phyloP scores from a whole-genome alignment of 2,888 invertebrate genomes.

The Gisinianus flammeolus region DNA sequence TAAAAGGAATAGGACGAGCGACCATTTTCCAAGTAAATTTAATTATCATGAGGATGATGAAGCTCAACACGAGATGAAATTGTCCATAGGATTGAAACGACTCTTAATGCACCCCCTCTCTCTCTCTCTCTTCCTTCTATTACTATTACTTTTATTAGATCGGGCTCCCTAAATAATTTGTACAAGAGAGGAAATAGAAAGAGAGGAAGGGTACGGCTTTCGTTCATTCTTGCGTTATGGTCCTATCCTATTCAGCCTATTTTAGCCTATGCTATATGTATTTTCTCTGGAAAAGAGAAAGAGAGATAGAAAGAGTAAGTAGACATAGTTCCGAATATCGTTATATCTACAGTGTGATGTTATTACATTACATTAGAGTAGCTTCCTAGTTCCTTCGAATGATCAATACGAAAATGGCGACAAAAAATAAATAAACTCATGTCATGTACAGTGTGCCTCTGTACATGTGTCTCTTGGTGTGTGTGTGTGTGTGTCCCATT shows the following conservation, averaged over 20 bases:
- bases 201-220: slow-evolving; percentile 1
- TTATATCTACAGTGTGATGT: not conserved
- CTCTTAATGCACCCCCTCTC: not conserved
- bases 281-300: not conserved
- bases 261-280: not conserved
- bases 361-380: not conserved
- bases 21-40: not conserved
- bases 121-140: not conserved
- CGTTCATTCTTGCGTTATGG: not conserved
- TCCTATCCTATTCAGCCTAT: not conserved
- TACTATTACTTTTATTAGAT: not conserved
- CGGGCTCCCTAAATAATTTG: not conserved
- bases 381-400: not conserved
- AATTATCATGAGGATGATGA: not conserved
- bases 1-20: not conserved
- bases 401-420: slow-evolving; percentile 38
- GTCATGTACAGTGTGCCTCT: too few relatives aligned
- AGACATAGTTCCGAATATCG: not conserved
- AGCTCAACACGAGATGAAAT: not conserved
- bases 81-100: not conserved
- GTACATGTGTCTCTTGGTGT: not conserved
- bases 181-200: not conserved
- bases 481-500: not conserved
- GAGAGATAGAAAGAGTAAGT: not conserved
- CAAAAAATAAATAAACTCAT: slow-evolving; percentile 34